These are phyloP conservation scores for Lacerta bilineata DNA, from an alignment of 2,797 vertebrate genomes.

Conservation along the genomic window DNA sequence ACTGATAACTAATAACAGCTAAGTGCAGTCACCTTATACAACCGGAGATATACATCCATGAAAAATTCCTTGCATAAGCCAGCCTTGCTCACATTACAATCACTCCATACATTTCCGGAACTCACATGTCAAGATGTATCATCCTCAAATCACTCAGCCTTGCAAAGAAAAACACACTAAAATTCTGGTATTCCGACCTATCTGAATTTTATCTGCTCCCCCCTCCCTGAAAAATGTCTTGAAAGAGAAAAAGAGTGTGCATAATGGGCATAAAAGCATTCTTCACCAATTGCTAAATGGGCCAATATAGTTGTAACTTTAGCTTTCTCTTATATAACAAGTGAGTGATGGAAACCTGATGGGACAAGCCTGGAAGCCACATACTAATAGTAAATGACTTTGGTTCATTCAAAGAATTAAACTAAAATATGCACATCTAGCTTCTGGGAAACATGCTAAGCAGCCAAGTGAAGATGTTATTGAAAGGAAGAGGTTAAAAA, in stretches of 20 bases:
- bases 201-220: slow-evolving; percentile 70
- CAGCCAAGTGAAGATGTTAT: slow-evolving; percentile 45
- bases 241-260: slow-evolving; percentile 33
- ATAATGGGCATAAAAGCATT: slow-evolving; percentile 73
- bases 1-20: background rate
- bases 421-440: slow-evolving; percentile 57
- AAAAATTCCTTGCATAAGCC: background rate
- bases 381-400: slow-evolving; percentile 55
- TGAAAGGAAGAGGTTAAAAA: slow-evolving; percentile 69
- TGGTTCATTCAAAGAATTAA: slow-evolving; percentile 49
- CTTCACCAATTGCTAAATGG: slow-evolving; percentile 79
- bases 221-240: background rate
- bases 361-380: slow-evolving; percentile 66
- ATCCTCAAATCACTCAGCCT: slow-evolving; percentile 64
- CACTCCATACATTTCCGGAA: slow-evolving; percentile 54
- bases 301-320: slow-evolving; percentile 77
- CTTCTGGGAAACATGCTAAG: slow-evolving; percentile 45
- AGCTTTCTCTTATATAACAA: slow-evolving; percentile 65
- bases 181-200: slow-evolving; percentile 69
- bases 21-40: accelerated
- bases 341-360: slow-evolving; percentile 81
- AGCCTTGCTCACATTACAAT: slow-evolving; percentile 9
- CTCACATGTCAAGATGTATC: slow-evolving; percentile 67
- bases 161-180: slow-evolving; percentile 62
- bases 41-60: background rate